phyloP scores from a whole-genome alignment of 2,888 invertebrate species.

The Epinotia bilunana region DNA sequence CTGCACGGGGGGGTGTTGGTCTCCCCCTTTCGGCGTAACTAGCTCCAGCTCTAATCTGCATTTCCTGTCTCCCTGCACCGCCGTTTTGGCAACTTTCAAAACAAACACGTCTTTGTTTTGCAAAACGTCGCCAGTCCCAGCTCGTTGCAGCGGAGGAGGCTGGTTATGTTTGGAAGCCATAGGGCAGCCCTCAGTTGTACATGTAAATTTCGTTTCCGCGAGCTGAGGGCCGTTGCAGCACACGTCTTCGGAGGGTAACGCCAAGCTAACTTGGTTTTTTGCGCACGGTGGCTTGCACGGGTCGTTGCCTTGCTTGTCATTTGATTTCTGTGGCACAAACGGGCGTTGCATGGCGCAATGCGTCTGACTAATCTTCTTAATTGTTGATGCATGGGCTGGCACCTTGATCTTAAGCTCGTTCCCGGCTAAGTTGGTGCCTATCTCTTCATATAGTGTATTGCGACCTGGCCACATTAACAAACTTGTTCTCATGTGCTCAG shows the following conservation, averaged over 20 bases:
- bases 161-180: constrained; percentile 69
- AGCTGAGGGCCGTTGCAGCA: constrained; percentile 70
- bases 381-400: constrained; percentile 70
- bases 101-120: constrained; percentile 85
- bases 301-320: constrained; percentile 52
- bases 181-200: constrained; percentile 76
- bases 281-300: constrained; percentile 72
- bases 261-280: constrained; percentile 76
- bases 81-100: constrained; percentile 88
- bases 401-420: constrained; percentile 80
- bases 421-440: constrained; percentile 74
- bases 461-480: constrained; percentile 79
- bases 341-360: constrained; percentile 74
- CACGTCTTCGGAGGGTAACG: constrained; percentile 67
- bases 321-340: constrained; percentile 48
- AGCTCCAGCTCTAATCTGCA: constrained; percentile 87
- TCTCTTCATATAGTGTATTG: constrained; percentile 78
- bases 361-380: constrained; percentile 80
- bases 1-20: constrained; percentile 80
- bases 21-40: constrained; percentile 86
- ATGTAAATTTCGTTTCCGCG: constrained; percentile 74
- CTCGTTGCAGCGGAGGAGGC: constrained; percentile 63
- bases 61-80: constrained; percentile 86
- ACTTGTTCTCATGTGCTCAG: constrained; percentile 63
- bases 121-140: constrained; percentile 63